Percentiles rank a stretch among this genome's conserved stretches.
phyloP scores from a whole-genome alignment of 2,888 invertebrate species.

The Cosmorhoe ocellata region DNA sequence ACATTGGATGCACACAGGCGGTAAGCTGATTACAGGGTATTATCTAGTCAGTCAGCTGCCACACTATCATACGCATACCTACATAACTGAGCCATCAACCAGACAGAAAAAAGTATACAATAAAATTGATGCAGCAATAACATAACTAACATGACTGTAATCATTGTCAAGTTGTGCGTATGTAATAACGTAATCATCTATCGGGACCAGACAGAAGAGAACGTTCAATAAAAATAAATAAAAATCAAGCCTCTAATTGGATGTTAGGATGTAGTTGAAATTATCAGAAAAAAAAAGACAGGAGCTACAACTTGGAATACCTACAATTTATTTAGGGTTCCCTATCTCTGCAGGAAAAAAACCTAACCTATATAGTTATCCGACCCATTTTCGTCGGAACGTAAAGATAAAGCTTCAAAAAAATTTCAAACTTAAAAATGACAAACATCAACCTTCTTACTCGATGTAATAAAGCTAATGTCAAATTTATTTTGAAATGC shows the following conservation, averaged over 20 bases:
- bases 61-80: constrained; percentile 13
- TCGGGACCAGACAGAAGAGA: constrained; percentile 26
- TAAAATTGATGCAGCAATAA: constrained; percentile 38
- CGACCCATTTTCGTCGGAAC: too few relatives aligned
- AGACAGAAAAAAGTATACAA: constrained; percentile 36
- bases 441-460: too few relatives aligned
- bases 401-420: too few relatives aligned
- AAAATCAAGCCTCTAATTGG: constrained; percentile 24
- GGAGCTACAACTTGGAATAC: constrained; percentile 34
- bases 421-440: too few relatives aligned
- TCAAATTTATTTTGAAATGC: too few relatives aligned
- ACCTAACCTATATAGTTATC: too few relatives aligned
- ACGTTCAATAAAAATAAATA: constrained; percentile 31
- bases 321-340: too few relatives aligned
- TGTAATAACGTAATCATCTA: constrained; percentile 33
- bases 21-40: constrained; percentile 29
- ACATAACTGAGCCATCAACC: constrained; percentile 29
- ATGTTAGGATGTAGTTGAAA: constrained; percentile 45
- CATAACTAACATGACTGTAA: constrained; percentile 22
- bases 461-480: too few relatives aligned
- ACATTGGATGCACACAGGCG: constrained; percentile 25
- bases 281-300: constrained; percentile 47
- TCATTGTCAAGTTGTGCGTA: constrained; percentile 33
- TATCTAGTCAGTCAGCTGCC: constrained; percentile 24
- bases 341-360: too few relatives aligned